Conservation (phyloP, 2,113 vertebrate genomes). For the Menura novaehollandiae region DNA sequence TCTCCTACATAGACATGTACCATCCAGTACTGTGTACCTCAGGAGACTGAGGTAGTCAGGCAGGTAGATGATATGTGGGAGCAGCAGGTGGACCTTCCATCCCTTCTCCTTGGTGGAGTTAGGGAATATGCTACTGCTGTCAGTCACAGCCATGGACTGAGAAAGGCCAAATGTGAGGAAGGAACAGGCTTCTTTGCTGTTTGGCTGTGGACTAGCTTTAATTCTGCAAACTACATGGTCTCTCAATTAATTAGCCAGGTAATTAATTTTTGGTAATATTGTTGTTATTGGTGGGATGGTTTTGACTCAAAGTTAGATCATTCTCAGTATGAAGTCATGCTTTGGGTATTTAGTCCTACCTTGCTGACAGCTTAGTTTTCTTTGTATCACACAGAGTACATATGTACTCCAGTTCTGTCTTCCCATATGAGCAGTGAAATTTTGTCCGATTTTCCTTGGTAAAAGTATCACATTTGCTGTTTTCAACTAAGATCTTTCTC, state of each 20-base stretch:
- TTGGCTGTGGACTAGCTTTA: background rate
- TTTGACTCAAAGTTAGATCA: background rate
- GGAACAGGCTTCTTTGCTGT: background rate
- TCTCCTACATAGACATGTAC: background rate
- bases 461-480: background rate
- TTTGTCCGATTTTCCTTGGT: background rate
- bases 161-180: background rate
- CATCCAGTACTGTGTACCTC: background rate
- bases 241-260: background rate
- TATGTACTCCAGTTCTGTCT: background rate
- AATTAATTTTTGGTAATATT: background rate
- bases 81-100: background rate
- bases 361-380: background rate
- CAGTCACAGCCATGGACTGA: background rate
- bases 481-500: background rate
- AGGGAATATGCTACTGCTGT: background rate
- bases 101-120: accelerated
- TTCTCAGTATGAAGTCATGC: background rate
- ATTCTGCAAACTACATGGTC: background rate
- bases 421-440: background rate
- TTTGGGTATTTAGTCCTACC: background rate
- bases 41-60: background rate
- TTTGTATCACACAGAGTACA: background rate
- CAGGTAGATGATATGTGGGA: background rate
- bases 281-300: background rate